These are phyloP conservation scores for Hemicentrotus pulcherrimus DNA, from an alignment of 35 echinoderm and acorn worm genomes.

Conservation along the genomic window DNA sequence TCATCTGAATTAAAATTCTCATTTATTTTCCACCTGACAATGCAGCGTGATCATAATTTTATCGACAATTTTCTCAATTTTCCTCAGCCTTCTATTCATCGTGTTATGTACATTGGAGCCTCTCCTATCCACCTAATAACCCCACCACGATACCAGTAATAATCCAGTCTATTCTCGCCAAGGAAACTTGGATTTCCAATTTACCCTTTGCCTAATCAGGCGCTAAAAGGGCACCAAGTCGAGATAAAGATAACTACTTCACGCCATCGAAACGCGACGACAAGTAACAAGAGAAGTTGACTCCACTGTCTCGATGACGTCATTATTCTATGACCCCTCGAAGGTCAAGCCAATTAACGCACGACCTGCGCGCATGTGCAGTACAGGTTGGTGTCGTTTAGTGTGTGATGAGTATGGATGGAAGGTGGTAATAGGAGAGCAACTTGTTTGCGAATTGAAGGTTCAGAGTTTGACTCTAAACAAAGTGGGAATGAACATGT, in stretches of 20 bases:
- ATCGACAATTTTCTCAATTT: not conserved
- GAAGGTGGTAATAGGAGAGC: not conserved
- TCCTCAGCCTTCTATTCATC: not conserved
- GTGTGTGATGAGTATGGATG: not conserved
- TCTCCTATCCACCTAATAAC: not conserved
- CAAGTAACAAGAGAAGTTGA: slow-evolving; percentile 18
- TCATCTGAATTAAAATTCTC: not conserved
- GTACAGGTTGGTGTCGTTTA: not conserved
- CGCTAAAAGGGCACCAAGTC: slow-evolving; percentile 35
- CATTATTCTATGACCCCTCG: slow-evolving; percentile 39
- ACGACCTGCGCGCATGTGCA: slow-evolving; percentile 26
- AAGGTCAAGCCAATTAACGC: slow-evolving; percentile 35
- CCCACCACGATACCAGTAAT: not conserved
- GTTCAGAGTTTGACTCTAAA: not conserved
- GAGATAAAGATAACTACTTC: slow-evolving; percentile 34
- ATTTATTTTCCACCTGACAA: not conserved
- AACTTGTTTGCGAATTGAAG: slow-evolving; percentile 4
- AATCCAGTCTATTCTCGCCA: not conserved
- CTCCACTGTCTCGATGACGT: slow-evolving; percentile 15
- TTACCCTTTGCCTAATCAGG: slow-evolving; percentile 42
- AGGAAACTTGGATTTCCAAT: slow-evolving; percentile 18
- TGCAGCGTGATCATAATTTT: not conserved
- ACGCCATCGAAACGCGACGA: slow-evolving; percentile 30
- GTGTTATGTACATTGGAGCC: not conserved
- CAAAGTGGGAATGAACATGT: not conserved